Evolutionary conservation across 2,797 vertebrate genomes (phyloP), one percentile per base, ranked within the genome.

Genomic region (Saguinus oedipus): DNA sequence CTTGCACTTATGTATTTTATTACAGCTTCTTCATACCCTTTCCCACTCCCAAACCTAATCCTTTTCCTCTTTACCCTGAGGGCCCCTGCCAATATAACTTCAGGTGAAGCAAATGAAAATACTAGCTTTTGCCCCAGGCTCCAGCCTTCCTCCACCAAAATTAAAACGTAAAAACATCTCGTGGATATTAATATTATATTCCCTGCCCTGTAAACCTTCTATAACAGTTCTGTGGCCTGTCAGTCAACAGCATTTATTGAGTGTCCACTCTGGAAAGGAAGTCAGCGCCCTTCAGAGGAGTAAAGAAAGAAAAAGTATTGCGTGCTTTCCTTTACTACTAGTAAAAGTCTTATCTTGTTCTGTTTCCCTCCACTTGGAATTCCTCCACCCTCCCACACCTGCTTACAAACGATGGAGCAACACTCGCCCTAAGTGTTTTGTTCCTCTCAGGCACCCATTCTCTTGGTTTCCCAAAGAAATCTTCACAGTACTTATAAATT

Each of bases 61-160:
- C 97, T 97, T 94, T 88, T 46, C 95, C 95, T 96, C 94, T 98
- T 96, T 95, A 94, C 98, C 97, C 98, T 4, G 59, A 97, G 97
- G 98, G 97, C 88, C 64, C 64, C 93, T 97, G 95, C 96, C 95
- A 97, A 98, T 98, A 98, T 98, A 97, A 98, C 97, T 98, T 96
- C 96, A 97, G 97, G 98, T 98, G 96, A 98, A 97, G 88, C 97
- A 97, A 98, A 98, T 97, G 97, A 98, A 98, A 98, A 97, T 83
- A 96, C 92, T 85, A 96, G 95, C 97, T 95, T 97, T 96, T 85
- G 94, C 96, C 93, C 92, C 26, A 79, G 96, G 96, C 92, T 96
- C 97, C 75, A 55, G 92, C 70, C 92, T 97, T 96, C 93, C 90
- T 97, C 79, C 68, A 84, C 96, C 83, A 95, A 98, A 98, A 98